Conservation (phyloP, 1,140 invertebrate species). For the Neotoxoptera formosana region DNA sequence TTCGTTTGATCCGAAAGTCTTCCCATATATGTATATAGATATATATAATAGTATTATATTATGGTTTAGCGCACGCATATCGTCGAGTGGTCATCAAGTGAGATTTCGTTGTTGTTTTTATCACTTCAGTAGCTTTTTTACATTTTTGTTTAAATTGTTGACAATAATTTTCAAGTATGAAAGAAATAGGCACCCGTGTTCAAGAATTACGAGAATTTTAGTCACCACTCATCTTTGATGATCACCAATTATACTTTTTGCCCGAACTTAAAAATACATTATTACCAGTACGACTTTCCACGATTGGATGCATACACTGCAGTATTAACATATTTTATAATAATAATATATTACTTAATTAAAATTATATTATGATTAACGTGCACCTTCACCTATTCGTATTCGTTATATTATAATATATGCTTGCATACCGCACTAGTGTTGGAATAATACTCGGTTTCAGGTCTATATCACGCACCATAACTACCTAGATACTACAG, state of each 20-base stretch:
- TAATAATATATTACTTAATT: neutral
- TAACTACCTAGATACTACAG: neutral
- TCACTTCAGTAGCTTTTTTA: neutral
- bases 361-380: neutral
- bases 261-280: neutral
- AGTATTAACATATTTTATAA: neutral
- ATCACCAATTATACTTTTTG: neutral
- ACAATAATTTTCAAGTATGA: neutral
- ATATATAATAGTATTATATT: too few species aligned
- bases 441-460: neutral
- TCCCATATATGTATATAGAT: too few species aligned
- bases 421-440: neutral
- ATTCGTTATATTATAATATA: neutral
- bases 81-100: too few species aligned
- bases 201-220: neutral
- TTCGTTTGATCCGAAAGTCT: too few species aligned
- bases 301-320: neutral
- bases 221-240: neutral
- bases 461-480: neutral
- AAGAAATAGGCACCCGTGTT: neutral
- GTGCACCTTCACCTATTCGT: neutral
- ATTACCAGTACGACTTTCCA: neutral
- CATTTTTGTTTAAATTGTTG: neutral
- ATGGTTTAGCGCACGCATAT: too few species aligned
- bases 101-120: neutral